phyloP scores from a whole-genome alignment of 1,140 invertebrate genomes.

The Procambarus clarkii region DNA sequence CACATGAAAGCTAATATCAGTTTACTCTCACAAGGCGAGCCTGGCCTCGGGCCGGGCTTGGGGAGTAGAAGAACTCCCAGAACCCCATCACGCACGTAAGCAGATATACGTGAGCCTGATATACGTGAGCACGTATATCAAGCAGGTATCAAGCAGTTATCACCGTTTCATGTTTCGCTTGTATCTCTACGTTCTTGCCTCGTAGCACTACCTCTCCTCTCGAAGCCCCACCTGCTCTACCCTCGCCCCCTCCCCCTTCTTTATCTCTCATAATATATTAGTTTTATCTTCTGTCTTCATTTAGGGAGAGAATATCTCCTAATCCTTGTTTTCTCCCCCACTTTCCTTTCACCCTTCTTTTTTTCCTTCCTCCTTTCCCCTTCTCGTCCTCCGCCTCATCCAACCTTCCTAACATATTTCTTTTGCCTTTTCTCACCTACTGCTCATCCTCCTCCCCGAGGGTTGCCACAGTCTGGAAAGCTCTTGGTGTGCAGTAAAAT shows the following conservation, averaged over 20 bases:
- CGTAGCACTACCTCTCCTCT: background rate
- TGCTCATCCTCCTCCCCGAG: background rate
- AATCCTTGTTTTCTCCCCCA: background rate
- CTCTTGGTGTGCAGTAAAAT: background rate
- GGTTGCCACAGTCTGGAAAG: background rate
- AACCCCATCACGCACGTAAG: no score
- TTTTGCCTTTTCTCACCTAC: background rate
- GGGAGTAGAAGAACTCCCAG: no score
- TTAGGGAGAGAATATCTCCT: background rate
- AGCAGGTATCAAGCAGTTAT: no score
- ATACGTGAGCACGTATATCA: no score
- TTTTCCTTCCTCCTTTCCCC: background rate
- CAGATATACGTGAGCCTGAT: no score
- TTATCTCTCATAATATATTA: background rate
- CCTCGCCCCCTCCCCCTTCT: background rate
- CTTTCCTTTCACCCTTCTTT: background rate
- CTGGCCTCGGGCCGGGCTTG: no score
- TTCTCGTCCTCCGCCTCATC: background rate
- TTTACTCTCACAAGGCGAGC: no score
- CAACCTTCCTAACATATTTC: background rate
- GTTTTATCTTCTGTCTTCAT: background rate
- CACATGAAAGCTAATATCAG: no score
- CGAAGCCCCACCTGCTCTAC: background rate
- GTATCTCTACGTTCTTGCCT: background rate
- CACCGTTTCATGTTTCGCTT: no score